Percentiles rank a stretch among this genome's conserved stretches.
phyloP scores from a whole-genome alignment of 2,113 vertebrate genomes.

The Albula goreensis region DNA sequence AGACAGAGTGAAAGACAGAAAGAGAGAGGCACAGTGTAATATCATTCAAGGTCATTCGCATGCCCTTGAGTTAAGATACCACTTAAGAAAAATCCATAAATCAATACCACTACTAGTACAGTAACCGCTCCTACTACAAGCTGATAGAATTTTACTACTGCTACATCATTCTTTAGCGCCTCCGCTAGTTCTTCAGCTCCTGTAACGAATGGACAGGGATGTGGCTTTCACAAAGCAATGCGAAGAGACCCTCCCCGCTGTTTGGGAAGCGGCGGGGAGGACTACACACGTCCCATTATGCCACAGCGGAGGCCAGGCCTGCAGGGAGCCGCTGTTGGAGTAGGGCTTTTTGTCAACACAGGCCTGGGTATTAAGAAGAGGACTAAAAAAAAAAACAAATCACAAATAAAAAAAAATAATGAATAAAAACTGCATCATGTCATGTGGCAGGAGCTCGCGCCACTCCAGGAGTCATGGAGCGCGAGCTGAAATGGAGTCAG shows the following conservation, averaged over 20 bases:
- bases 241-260: background rate
- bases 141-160: background rate
- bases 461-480: too few relatives aligned
- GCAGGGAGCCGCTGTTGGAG: background rate
- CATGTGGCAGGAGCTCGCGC: too few relatives aligned
- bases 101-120: background rate
- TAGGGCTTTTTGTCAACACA: background rate
- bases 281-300: background rate
- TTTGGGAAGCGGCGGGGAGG: background rate
- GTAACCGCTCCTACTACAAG: background rate
- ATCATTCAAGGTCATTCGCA: background rate
- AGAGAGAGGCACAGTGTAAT: background rate
- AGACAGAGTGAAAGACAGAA: too few relatives aligned
- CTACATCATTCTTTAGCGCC: background rate
- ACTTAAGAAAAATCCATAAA: background rate
- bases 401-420: too few relatives aligned
- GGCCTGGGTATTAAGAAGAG: background rate
- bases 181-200: background rate
- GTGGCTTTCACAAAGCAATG: background rate
- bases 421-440: too few relatives aligned
- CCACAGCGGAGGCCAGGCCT: background rate
- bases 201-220: background rate
- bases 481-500: too few relatives aligned
- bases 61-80: background rate
- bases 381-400: too few relatives aligned